Evolutionary conservation across 2,797 vertebrate genomes (phyloP), one percentile per base, ranked within the genome.

Genomic region (Ambastaia sidthimunki): DNA sequence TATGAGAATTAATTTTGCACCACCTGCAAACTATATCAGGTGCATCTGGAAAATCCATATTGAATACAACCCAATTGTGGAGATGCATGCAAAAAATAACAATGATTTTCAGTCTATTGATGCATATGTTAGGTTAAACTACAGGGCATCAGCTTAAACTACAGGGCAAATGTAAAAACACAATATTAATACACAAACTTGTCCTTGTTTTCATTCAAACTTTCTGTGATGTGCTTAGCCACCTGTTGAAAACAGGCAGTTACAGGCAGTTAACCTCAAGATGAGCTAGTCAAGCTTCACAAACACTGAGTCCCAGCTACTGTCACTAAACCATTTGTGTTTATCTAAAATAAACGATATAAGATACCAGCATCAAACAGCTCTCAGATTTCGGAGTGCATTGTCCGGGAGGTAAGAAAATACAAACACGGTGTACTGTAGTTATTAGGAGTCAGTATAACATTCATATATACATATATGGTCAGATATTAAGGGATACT

Each of bases 231-330:
- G 71, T 73, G 71, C 86, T 84, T 83, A 87, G 85, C 82, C 93
- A 95, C 90, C 93, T 94, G 93, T 88, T 89, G 74, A 72, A 88
- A 87, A 81, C 80, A 89, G 41, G 87, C 88, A 92, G 94, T 94
- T 92, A 93, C 91, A 94, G 86, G 80, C 92, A 87, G 94, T 94
- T 94, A 93, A 94, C 93, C 93, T 92, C 93, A 92, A 91, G 86
- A 90, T 89, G 90, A 89, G 88, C 89, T 90, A 92, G 85, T 85
- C 83, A 88, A 90, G 88, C 92, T 89, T 93, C 88, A 91, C 87
- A 90, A 87, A 89, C 87, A 85, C 84, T 82, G 67, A 85, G 66
- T 60, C 59, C 76, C 73, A 71, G 19, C 65, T 44, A 47, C 65
- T 48, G 31, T 71, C 74, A 68, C 50, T 31, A 71, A 71, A 55